Evolutionary conservation across 2,888 invertebrate species (phyloP), one percentile per base, ranked within the genome.

Genomic region (Parascotia fuliginaria): DNA sequence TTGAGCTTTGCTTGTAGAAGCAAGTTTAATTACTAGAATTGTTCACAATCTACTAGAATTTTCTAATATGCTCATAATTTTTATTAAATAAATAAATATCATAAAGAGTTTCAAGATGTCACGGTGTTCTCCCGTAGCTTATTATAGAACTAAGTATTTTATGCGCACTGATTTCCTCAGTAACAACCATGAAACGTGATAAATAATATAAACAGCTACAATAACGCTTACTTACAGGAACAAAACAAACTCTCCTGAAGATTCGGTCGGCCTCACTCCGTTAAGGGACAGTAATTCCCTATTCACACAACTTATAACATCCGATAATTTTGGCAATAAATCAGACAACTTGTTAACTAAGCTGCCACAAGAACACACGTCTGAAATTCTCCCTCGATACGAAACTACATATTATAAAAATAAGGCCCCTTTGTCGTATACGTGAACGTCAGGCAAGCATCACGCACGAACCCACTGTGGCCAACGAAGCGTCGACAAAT

Each of bases 401-500:
- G 69, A n/a, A n/a, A n/a, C n/a, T 65, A 73, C 60, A 77, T 80
- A 79, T 81, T 73, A 75, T 77, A 78, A 81, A 83, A 83, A 76
- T 78, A 76, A 75, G 76, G 59, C 59, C 59, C 62, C 69, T 74
- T 76, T 70, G 70, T 77, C 65, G 77, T 75, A 51, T 49, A 65
- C 63, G 80, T 81, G 81, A 72, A 75, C 73, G 55, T 50, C 56
- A 64, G 69, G 67, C 63, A 64, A 63, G 70, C 73, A 73, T 75
- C 78, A 85, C 85, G 87, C 85, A 84, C 84, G 86, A 76, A 44
- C 71, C 73, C 65, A 61, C 72, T 42, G 75, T 54, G 72, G 58
- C 76, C 81, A 84, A 76, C 81, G 79, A 79, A 81, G 80, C 84
- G 81, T 74, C 75, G 79, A 79, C 81, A 83, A 85, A 87, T 82